A percentile compares a stretch with the other conserved stretches of the same genome.
These are phyloP conservation scores for Camponotus pennsylvanicus DNA, from an alignment of 1,140 invertebrate species.

Conservation along the genomic window DNA sequence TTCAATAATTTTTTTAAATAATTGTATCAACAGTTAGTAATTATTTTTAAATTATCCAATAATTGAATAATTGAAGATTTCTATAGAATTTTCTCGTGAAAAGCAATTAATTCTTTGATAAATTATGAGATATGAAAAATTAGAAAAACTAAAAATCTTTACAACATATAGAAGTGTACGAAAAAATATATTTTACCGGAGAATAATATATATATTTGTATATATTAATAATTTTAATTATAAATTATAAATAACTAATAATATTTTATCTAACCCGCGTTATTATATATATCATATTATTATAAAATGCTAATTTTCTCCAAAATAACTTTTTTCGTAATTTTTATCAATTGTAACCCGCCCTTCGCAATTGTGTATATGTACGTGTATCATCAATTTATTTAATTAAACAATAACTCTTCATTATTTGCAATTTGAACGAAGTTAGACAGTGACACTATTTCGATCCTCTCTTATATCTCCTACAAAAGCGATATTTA, in stretches of 20 bases:
- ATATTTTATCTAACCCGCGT: neutral
- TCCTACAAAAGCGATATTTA: neutral
- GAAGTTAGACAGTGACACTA: neutral
- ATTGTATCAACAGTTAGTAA: neutral
- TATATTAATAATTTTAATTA: conserved; percentile 15
- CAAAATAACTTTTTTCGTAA: conserved; percentile 19
- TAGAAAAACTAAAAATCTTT: neutral
- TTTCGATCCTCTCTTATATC: neutral
- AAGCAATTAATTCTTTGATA: neutral
- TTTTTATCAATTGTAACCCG: conserved; percentile 1
- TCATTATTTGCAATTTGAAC: conserved; percentile 17
- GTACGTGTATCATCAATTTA: neutral
- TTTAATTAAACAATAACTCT: conserved; percentile 50
- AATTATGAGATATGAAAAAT: neutral
- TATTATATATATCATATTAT: neutral
- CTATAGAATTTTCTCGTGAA: neutral
- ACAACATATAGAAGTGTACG: neutral
- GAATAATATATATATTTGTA: neutral
- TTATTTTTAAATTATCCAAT: neutral
- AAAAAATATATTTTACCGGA: too few relatives aligned
- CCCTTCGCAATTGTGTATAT: neutral
- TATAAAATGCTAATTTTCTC: conserved; percentile 20
- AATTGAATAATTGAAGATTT: conserved; percentile 13
- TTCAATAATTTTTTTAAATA: neutral
- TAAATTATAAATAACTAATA: neutral